These are phyloP conservation scores for Stenopsyche tienmushanensis DNA, from an alignment of 1,140 invertebrate genomes.

Conservation along the genomic window DNA sequence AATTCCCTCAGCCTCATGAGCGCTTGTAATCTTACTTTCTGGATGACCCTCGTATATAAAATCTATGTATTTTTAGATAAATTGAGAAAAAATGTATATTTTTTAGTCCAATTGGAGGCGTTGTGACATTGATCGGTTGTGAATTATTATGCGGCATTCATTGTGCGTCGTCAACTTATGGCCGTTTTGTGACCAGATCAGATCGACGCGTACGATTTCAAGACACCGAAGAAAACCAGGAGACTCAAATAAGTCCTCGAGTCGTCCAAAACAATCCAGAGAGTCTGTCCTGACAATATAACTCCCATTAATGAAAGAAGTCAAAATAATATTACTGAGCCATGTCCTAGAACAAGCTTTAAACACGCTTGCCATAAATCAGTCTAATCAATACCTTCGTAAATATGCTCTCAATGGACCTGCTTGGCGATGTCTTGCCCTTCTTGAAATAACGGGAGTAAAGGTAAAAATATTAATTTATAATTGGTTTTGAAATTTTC, in stretches of 20 bases:
- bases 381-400: constrained; percentile 44
- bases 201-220: no score
- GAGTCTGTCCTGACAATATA: neutral
- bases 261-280: neutral
- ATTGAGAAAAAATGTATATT: no score
- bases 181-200: neutral
- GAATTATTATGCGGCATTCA: constrained; percentile 65
- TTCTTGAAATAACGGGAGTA: constrained; percentile 59
- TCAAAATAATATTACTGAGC: neutral
- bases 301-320: neutral
- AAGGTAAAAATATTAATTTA: constrained; percentile 52
- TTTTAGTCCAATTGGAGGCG: constrained; percentile 54
- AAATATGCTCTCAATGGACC: constrained; percentile 60
- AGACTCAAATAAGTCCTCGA: no score
- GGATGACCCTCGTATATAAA: no score
- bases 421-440: constrained; percentile 63
- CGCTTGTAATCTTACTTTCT: no score
- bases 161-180: constrained; percentile 50
- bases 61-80: no score
- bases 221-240: no score
- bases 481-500: no score
- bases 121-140: constrained; percentile 62
- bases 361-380: neutral
- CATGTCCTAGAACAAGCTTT: neutral
- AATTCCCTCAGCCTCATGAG: no score